phyloP scores from a whole-genome alignment of 2,797 vertebrate species.

The Cyclopterus lumpus region DNA sequence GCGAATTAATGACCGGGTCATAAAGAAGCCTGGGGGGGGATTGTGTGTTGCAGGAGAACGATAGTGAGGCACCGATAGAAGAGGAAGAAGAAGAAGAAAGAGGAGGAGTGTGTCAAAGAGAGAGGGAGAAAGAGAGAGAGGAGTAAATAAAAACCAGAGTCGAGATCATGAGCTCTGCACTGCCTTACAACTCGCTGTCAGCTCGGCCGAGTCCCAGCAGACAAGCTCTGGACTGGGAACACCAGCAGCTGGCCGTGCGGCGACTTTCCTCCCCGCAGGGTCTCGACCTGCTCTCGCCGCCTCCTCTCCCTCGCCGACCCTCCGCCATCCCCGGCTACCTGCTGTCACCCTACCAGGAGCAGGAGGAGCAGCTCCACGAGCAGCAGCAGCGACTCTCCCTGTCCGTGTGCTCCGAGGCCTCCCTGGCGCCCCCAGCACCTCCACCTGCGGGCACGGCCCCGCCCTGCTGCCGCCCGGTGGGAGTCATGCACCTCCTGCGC shows the following conservation, averaged over 20 bases:
- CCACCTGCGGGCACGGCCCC: conserved; percentile 61
- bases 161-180: conserved; percentile 79
- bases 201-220: conserved; percentile 78
- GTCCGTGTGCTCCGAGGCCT: conserved; percentile 80
- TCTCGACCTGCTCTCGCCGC: conserved; percentile 68
- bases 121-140: conserved; percentile 51
- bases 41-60: conserved; percentile 58
- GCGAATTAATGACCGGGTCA: conserved; percentile 78
- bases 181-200: conserved; percentile 80
- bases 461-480: conserved; percentile 78
- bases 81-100: conserved; percentile 51
- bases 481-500: conserved; percentile 88
- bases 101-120: conserved; percentile 52
- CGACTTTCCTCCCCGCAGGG: conserved; percentile 78
- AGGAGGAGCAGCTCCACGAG: conserved; percentile 65
- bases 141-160: conserved; percentile 74
- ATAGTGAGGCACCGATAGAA: conserved; percentile 54
- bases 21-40: conserved; percentile 71
- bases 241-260: conserved; percentile 73
- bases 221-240: conserved; percentile 74
- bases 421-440: conserved; percentile 80
- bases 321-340: conserved; percentile 82
- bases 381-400: conserved; percentile 75
- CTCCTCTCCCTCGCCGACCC: conserved; percentile 74
- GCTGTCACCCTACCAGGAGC: conserved; percentile 74